These are phyloP conservation scores for Tanytarsus gracilentus DNA, from an alignment of 2,888 invertebrate species.

Conservation along the genomic window DNA sequence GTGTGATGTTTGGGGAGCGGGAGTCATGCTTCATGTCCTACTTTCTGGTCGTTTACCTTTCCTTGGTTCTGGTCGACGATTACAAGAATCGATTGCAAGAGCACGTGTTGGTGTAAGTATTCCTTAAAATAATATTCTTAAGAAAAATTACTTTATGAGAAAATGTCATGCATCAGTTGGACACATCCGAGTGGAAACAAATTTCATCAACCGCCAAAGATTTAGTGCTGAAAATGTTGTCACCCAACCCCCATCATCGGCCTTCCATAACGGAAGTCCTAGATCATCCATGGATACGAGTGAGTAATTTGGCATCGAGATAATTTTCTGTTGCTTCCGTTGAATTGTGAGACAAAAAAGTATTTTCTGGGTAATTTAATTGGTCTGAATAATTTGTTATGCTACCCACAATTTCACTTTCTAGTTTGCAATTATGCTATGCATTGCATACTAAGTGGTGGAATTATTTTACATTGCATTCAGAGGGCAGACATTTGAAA, in stretches of 20 bases:
- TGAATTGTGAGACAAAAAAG: no score
- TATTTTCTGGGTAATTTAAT: no score
- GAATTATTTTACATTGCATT: no score
- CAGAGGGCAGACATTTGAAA: no score
- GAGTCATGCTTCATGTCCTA: conserved; percentile 86
- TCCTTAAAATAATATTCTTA: not conserved
- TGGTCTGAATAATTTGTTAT: no score
- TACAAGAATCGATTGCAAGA: conserved; percentile 84
- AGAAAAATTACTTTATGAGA: not conserved
- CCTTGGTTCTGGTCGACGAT: conserved; percentile 83
- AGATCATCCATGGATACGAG: conserved; percentile 94
- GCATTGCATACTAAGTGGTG: no score
- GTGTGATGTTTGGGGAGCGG: conserved; percentile 97
- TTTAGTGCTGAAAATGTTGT: conserved; percentile 85
- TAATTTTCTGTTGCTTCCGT: no score
- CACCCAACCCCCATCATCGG: conserved; percentile 82
- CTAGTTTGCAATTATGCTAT: no score
- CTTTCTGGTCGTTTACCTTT: conserved; percentile 93
- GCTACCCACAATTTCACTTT: no score
- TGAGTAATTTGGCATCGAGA: no score
- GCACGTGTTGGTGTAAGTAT: conserved; percentile 66
- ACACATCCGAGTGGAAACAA: conserved; percentile 80
- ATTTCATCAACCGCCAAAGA: conserved; percentile 94
- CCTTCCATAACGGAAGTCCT: conserved; percentile 93
- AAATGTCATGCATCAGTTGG: conserved; percentile 54